Percentiles rank a stretch among this genome's conserved stretches.
Evolutionary conservation across 1,140 invertebrate species (phyloP).

Genomic region (Drosophila sp.): DNA sequence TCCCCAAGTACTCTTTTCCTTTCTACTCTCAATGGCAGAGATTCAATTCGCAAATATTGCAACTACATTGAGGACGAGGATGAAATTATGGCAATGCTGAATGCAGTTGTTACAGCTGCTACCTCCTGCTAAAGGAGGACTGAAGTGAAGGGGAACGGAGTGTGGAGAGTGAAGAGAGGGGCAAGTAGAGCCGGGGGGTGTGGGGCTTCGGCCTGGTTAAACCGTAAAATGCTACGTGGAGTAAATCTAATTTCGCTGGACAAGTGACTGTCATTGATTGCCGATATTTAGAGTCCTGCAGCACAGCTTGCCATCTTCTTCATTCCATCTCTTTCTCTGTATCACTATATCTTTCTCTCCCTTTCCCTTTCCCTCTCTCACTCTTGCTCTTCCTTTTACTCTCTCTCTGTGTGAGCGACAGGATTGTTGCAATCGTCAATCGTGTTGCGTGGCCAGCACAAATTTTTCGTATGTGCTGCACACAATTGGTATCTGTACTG

Average conservation of each 20-base stretch:
- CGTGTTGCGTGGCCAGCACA: conserved; percentile 69
- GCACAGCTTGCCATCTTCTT: neutral
- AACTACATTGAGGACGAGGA: conserved; percentile 52
- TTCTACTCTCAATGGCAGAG: conserved; percentile 15
- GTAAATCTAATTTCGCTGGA: conserved; percentile 77
- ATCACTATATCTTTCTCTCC: neutral
- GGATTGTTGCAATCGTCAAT: conserved; percentile 73
- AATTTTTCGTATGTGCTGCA: conserved; percentile 62
- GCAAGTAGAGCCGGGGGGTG: neutral
- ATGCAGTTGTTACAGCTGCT: conserved; percentile 60
- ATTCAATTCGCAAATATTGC: conserved; percentile 73
- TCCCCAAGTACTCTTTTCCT: neutral
- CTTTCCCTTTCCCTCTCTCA: neutral
- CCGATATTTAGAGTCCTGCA: conserved; percentile 61
- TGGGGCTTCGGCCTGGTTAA: conserved; percentile 10
- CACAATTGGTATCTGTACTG: conserved; percentile 47
- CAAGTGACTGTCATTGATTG: conserved; percentile 80
- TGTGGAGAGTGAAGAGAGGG: neutral
- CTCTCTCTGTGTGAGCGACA: conserved; percentile 31
- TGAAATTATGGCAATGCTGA: conserved; percentile 68
- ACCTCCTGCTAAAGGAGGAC: conserved; percentile 1
- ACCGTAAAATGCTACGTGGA: conserved; percentile 67
- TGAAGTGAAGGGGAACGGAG: neutral
- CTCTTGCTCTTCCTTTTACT: neutral
- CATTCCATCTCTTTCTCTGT: neutral